A percentile compares a stretch with the other conserved stretches of the same genome.
Conservation (phyloP, 2,797 vertebrate genomes). For the Alca torda region DNA sequence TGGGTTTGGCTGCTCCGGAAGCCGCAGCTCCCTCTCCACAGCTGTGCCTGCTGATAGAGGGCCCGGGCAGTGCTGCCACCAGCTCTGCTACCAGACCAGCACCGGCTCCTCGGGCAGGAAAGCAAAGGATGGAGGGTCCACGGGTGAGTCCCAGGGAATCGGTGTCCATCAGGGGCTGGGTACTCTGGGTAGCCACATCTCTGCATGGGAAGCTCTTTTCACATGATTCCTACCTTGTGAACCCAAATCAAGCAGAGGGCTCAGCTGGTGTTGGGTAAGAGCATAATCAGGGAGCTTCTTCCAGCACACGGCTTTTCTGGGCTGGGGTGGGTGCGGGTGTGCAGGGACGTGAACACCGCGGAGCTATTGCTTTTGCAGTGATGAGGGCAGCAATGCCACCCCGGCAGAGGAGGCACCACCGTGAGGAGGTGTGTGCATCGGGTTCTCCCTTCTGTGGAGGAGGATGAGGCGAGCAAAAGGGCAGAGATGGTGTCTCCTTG, state of each 20-base stretch:
- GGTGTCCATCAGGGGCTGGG: neutral
- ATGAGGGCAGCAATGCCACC: neutral
- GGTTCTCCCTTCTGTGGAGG: neutral
- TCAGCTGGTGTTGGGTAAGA: neutral
- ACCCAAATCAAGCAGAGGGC: neutral
- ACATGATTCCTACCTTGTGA: neutral
- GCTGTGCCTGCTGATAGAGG: neutral
- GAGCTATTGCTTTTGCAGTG: neutral
- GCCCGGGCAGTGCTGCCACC: neutral
- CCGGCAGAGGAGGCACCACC: neutral
- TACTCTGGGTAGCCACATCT: neutral
- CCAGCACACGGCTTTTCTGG: accelerated
- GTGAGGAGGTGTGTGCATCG: accelerated
- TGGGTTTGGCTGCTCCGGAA: slow-evolving; percentile 10
- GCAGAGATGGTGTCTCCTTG: neutral
- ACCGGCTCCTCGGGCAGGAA: neutral
- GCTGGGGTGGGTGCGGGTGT: neutral
- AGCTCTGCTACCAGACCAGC: neutral
- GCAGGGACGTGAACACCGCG: accelerated
- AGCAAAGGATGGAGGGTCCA: neutral
- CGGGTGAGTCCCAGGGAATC: neutral
- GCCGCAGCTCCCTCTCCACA: neutral
- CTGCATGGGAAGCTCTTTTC: neutral
- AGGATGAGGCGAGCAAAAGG: neutral
- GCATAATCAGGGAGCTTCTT: neutral